These are phyloP conservation scores for Antheraea pernyi DNA, from an alignment of 1,140 invertebrate species.

Conservation along the genomic window DNA sequence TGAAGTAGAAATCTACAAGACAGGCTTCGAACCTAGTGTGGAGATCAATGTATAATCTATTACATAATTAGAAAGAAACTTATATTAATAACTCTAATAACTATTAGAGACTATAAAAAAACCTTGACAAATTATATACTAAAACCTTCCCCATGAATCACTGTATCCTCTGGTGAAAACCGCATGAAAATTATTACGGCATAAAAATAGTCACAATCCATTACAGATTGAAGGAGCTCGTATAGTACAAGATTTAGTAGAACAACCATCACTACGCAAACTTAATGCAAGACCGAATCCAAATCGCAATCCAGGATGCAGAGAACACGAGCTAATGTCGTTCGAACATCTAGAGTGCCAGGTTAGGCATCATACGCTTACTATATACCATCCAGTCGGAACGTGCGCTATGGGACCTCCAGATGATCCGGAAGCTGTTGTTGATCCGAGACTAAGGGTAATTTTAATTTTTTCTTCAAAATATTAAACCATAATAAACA, in stretches of 20 bases:
- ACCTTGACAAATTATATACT: too few relatives aligned
- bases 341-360: conserved; percentile 80
- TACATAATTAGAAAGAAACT: too few relatives aligned
- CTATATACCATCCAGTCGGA: conserved; percentile 83
- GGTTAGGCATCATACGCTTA: conserved; percentile 62
- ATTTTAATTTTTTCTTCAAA: neutral
- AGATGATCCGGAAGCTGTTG: conserved; percentile 81
- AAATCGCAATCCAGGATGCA: conserved; percentile 82
- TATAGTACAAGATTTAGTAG: conserved; percentile 81
- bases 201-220: too few relatives aligned
- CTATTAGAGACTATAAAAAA: too few relatives aligned
- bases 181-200: too few relatives aligned
- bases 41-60: too few relatives aligned
- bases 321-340: conserved; percentile 77
- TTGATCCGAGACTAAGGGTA: conserved; percentile 84
- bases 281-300: conserved; percentile 83
- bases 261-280: conserved; percentile 82
- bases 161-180: too few relatives aligned
- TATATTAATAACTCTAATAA: too few relatives aligned
- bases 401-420: conserved; percentile 88
- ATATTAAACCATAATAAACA: too few relatives aligned
- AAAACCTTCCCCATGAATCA: too few relatives aligned
- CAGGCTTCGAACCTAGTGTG: too few relatives aligned
- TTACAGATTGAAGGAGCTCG: conserved; percentile 86
- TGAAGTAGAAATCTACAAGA: too few relatives aligned